A percentile compares a stretch with the other conserved stretches of the same genome.
phyloP scores from a whole-genome alignment of 1,140 invertebrate species.

The Caenorhabditis inopinata region DNA sequence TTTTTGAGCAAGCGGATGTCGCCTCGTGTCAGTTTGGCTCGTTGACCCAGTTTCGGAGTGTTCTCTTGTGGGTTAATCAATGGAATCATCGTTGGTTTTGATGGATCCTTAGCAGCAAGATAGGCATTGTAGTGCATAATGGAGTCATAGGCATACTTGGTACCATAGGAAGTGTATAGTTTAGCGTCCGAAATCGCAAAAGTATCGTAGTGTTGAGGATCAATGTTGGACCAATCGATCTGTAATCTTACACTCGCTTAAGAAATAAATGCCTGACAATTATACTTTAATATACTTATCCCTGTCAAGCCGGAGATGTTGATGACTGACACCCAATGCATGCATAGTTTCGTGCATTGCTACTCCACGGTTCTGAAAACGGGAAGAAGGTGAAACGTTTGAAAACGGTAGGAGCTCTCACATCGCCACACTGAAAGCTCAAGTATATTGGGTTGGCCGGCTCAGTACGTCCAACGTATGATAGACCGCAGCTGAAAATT shows the following conservation, averaged over 20 bases:
- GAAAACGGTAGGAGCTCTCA: conserved; percentile 21
- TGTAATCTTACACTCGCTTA: background rate
- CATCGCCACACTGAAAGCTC: conserved; percentile 60
- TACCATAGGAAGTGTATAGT: conserved; percentile 59
- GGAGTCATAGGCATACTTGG: conserved; percentile 55
- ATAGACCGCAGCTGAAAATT: conserved; percentile 58
- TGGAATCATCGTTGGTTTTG: conserved; percentile 57
- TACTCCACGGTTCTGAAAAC: conserved; percentile 64
- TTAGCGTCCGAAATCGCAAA: conserved; percentile 60
- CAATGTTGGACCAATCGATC: conserved; percentile 70
- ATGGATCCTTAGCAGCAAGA: conserved; percentile 39
- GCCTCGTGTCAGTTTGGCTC: conserved; percentile 44
- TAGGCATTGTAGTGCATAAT: conserved; percentile 59
- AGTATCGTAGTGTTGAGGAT: conserved; percentile 64
- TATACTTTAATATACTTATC: conserved; percentile 68
- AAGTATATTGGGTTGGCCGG: conserved; percentile 62
- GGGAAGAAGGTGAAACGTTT: background rate
- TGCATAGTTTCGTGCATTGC: conserved; percentile 72
- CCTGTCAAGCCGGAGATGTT: conserved; percentile 71
- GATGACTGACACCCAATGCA: conserved; percentile 70
- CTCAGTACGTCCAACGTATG: conserved; percentile 54
- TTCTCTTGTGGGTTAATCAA: conserved; percentile 53
- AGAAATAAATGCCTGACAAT: no score
- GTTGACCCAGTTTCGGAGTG: conserved; percentile 55
- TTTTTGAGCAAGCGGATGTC: conserved; percentile 59